Base-by-base conservation (phyloP, 2,888 invertebrate genomes). In the Acrobasis repandana region DNA sequence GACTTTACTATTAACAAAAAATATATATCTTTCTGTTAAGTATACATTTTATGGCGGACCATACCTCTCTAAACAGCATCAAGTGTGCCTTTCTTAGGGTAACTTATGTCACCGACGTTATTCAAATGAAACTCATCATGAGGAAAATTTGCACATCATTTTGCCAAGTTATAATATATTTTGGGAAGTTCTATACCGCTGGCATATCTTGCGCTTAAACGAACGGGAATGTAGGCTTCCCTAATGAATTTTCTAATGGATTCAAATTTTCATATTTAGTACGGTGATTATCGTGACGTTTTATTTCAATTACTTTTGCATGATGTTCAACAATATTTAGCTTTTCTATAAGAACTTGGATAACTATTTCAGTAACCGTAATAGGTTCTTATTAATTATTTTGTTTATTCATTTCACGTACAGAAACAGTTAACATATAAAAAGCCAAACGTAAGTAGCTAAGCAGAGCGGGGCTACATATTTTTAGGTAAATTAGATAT, bases 101-200 rank as follows among this genome's bases (percentile, higher is more conserved):
- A 63, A 66, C 63, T 61, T 64, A 63, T 63, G 59, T 63, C 63
- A 34, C 59, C 63, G 43, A 58, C 52, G 56, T 66, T 64, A 64
- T 66, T 63, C 61, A 63, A 64, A 64, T 63, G 59, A 62, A 56
- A 60, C 61, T 64, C 63, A 63, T 64, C 52, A 63, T 62, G 61
- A 63, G 63, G 63, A 60, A 64, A 66, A 66, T 66, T 64, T 62
- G 62, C 62, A 64, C 66, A 62, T 63, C 62, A 61, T 66, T 66
- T 52, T 64, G 66, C 61, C 50, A 64, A 66, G 63, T 63, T 66
- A 63, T 56, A 61, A 60, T 62, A 49, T 58, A 58, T 59, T 59
- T 51, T 46, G 46, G 51, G 36, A 52, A 59, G 51, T 59, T 59
- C 51, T 57, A 14, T 46, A 18, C 33, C 34, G 28, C 34, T 33